Conservation (phyloP, 2,113 vertebrate species). For the Nipponia nippon region DNA sequence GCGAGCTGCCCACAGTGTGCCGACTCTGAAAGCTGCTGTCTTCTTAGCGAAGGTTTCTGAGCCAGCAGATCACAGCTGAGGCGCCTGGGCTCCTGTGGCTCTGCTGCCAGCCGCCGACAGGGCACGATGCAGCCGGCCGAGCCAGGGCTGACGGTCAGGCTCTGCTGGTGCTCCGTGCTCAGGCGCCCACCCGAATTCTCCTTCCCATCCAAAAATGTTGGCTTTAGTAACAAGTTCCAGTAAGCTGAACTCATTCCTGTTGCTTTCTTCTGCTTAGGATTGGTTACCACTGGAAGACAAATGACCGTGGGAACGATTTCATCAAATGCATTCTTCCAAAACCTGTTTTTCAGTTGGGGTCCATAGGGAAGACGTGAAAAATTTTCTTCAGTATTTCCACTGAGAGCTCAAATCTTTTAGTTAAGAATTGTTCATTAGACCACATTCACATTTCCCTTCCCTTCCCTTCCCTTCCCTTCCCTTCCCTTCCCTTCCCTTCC, state of each 20-base stretch:
- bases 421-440: neutral
- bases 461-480: neutral
- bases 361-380: neutral
- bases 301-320: neutral
- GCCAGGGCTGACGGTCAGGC: neutral
- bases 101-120: neutral
- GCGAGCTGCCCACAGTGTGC: neutral
- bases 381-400: neutral
- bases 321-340: neutral
- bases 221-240: neutral
- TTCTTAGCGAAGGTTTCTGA: neutral
- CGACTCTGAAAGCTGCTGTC: neutral
- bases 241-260: neutral
- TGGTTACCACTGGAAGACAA: neutral
- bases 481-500: neutral
- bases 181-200: neutral
- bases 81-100: neutral
- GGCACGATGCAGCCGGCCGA: neutral
- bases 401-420: neutral
- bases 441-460: neutral
- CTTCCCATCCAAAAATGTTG: neutral
- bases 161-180: neutral
- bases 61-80: neutral
- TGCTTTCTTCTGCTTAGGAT: neutral
- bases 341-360: neutral